Percentiles rank a stretch among this genome's conserved stretches.
Conservation (phyloP, 1,140 invertebrate genomes). For the Globodera rostochiensis region DNA sequence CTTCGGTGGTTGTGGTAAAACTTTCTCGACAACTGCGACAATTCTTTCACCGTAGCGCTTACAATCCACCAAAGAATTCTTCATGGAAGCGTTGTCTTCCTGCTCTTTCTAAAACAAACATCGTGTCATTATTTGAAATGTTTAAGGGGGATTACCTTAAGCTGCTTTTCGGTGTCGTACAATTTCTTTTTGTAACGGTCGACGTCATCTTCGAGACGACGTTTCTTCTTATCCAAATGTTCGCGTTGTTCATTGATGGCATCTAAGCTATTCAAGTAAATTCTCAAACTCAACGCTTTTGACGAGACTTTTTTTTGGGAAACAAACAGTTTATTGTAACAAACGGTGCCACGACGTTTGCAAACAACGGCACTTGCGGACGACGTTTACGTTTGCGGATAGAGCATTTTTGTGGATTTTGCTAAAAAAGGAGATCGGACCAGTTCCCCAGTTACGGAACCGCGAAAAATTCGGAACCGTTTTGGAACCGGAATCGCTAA, state of each 20-base stretch:
- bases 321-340: too few species aligned
- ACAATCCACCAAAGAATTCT: slow-evolving; percentile 53
- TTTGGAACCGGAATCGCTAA: too few species aligned
- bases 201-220: slow-evolving; percentile 61
- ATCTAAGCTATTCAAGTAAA: slow-evolving; percentile 51
- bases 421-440: too few species aligned
- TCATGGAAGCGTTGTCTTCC: slow-evolving; percentile 53
- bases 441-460: too few species aligned
- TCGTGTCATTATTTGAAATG: slow-evolving; percentile 27
- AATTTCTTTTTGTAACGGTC: slow-evolving; percentile 64
- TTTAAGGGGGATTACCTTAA: slow-evolving; percentile 51
- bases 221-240: slow-evolving; percentile 58
- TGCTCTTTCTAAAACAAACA: slow-evolving; percentile 50
- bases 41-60: slow-evolving; percentile 55
- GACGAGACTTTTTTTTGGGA: too few species aligned
- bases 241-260: slow-evolving; percentile 54
- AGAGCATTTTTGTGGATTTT: too few species aligned
- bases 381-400: too few species aligned
- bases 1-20: slow-evolving; percentile 48
- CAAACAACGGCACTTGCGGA: too few species aligned
- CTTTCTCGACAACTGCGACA: slow-evolving; percentile 56
- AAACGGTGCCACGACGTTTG: too few species aligned
- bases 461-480: too few species aligned
- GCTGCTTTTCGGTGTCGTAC: slow-evolving; percentile 54
- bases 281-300: background rate